A percentile compares a stretch with the other conserved stretches of the same genome.
phyloP scores from a whole-genome alignment of 2,113 vertebrate genomes.

The Peromyscus californicus region DNA sequence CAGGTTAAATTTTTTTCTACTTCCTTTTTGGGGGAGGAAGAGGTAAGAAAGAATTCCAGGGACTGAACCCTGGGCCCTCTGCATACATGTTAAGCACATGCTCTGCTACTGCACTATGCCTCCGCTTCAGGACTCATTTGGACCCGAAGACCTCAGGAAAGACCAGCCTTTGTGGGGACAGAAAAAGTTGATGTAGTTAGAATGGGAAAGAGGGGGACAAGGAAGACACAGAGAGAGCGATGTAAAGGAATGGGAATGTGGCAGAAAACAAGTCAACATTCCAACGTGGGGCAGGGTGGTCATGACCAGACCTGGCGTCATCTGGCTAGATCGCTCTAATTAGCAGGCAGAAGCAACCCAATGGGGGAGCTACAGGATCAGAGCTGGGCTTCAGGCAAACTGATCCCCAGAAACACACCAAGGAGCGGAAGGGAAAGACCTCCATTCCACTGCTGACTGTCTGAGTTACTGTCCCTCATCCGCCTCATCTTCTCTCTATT shows the following conservation, averaged over 20 bases:
- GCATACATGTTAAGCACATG: not conserved
- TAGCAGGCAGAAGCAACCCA: not conserved
- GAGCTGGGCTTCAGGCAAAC: not conserved
- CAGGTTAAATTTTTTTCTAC: not conserved
- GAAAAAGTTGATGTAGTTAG: not conserved
- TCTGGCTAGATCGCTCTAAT: not conserved
- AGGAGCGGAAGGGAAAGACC: not conserved
- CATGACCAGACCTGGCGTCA: not conserved
- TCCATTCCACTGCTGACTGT: not conserved
- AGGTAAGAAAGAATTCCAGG: not conserved
- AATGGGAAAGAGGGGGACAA: not conserved
- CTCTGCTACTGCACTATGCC: not conserved
- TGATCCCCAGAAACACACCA: not conserved
- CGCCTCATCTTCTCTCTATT: not conserved
- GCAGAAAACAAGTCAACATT: not conserved
- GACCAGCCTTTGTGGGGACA: not conserved
- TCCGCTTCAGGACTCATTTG: not conserved
- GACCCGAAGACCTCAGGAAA: not conserved
- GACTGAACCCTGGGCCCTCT: not conserved
- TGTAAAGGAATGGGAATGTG: not conserved
- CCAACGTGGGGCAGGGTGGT: not conserved
- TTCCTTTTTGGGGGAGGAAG: not conserved
- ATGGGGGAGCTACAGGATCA: not conserved
- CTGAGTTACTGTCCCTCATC: fast-evolving
- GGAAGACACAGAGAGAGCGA: not conserved